Evolutionary conservation across 2,797 vertebrate genomes (phyloP).

Genomic region (Onychomys leucogaster): DNA sequence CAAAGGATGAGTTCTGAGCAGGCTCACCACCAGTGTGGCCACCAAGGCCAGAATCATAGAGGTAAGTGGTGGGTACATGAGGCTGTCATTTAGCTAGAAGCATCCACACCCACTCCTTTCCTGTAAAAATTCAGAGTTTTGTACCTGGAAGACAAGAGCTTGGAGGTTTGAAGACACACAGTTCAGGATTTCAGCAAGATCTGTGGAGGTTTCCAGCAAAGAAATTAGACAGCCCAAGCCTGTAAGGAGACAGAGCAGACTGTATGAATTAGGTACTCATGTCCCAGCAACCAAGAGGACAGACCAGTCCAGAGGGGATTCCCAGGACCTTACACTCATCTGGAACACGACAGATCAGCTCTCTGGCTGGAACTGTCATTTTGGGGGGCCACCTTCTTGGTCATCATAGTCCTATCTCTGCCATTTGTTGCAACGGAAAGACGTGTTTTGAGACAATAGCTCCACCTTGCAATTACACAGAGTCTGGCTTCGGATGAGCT

Average conservation of each 20-base stretch:
- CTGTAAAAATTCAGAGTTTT: conserved; percentile 65
- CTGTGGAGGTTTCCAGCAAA: conserved; percentile 81
- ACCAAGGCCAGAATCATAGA: neutral
- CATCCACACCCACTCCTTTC: neutral
- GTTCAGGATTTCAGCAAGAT: conserved; percentile 84
- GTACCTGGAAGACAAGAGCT: conserved; percentile 86
- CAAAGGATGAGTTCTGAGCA: conserved; percentile 16
- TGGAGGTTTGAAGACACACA: conserved; percentile 85
- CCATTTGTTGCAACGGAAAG: conserved; percentile 15
- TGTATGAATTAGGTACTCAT: neutral
- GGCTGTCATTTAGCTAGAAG: conserved; percentile 16
- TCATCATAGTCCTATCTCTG: neutral
- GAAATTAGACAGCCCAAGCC: conserved; percentile 84
- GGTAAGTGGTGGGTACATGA: neutral
- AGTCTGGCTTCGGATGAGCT: conserved; percentile 67
- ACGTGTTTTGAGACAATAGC: conserved; percentile 57
- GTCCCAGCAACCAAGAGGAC: neutral
- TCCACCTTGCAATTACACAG: conserved; percentile 69
- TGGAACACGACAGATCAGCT: conserved; percentile 28
- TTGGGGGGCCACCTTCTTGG: neutral
- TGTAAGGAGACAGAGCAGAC: conserved; percentile 64
- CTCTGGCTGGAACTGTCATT: neutral
- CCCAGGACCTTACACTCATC: neutral
- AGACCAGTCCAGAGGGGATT: neutral
- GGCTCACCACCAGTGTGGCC: conserved; percentile 29